Evolutionary conservation across 2,888 invertebrate genomes (phyloP).

Genomic region (Hirtodrosophila trivittata): DNA sequence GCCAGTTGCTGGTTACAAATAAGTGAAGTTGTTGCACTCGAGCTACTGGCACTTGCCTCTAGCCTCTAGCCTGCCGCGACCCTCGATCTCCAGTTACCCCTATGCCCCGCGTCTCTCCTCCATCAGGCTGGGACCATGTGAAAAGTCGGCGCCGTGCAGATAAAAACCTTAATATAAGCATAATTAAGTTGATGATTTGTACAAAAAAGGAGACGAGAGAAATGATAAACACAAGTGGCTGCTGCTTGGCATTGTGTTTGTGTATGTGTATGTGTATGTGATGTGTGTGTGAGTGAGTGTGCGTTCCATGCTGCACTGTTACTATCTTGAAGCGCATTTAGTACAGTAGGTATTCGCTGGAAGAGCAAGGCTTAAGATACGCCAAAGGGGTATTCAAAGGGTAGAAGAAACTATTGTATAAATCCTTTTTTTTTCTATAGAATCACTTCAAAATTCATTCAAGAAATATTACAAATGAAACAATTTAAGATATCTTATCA

Average conservation of each 20-base stretch:
- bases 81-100: background rate
- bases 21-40: conserved; percentile 79
- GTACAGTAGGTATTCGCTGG: conserved; percentile 35
- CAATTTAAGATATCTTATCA: too few relatives aligned
- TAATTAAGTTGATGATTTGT: conserved; percentile 81
- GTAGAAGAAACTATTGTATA: too few relatives aligned
- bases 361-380: background rate
- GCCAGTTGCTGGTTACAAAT: conserved; percentile 69
- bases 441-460: too few relatives aligned
- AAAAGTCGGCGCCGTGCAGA: conserved; percentile 72
- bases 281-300: conserved; percentile 10
- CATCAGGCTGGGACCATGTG: conserved; percentile 54
- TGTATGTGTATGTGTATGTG: conserved; percentile 3
- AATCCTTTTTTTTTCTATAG: too few relatives aligned
- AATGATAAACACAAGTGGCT: conserved; percentile 70
- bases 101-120: background rate
- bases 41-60: conserved; percentile 75
- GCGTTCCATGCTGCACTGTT: conserved; percentile 40
- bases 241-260: conserved; percentile 17
- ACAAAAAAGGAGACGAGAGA: conserved; percentile 71
- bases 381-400: background rate
- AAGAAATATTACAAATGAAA: too few relatives aligned
- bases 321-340: conserved; percentile 18
- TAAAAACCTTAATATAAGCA: conserved; percentile 79
- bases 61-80: conserved; percentile 45